Percentiles rank a stretch among this genome's conserved stretches.
phyloP scores from a whole-genome alignment of 2,113 vertebrate species.

The Mellivora capensis region DNA sequence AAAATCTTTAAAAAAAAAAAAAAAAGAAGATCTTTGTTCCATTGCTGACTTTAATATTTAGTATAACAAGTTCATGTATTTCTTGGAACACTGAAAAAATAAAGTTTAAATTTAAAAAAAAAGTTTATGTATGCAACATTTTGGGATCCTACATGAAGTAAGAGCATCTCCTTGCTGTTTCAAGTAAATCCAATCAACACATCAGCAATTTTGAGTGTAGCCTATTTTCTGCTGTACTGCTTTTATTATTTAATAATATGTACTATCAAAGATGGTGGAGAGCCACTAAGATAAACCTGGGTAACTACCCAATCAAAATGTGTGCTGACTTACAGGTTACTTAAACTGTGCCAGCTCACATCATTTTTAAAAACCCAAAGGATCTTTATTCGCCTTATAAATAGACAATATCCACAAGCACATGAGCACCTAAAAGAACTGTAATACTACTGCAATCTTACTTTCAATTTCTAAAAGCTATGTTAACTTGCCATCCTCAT shows the following conservation, averaged over 20 bases:
- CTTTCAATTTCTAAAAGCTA: background rate
- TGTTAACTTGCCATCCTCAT: background rate
- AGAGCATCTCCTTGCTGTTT: background rate
- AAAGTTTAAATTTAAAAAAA: background rate
- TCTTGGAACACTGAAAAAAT: too few species aligned
- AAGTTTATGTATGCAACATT: background rate
- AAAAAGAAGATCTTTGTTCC: background rate
- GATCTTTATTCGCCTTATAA: background rate
- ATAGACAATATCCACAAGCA: background rate
- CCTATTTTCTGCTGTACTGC: background rate
- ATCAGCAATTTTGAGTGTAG: background rate
- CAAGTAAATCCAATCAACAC: conserved; percentile 10
- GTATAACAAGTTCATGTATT: background rate
- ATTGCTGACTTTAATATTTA: background rate
- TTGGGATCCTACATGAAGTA: background rate
- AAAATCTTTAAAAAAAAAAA: too few species aligned
- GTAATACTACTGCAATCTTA: background rate
- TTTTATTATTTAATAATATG: conserved; percentile 24
- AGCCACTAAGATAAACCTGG: background rate
- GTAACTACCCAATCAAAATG: background rate
- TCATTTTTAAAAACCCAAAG: background rate
- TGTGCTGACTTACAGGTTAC: background rate
- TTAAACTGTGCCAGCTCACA: background rate
- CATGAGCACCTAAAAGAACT: background rate
- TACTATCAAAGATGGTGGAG: background rate